Conservation (phyloP, 2,797 vertebrate genomes). For the Eulemur mongoz region DNA sequence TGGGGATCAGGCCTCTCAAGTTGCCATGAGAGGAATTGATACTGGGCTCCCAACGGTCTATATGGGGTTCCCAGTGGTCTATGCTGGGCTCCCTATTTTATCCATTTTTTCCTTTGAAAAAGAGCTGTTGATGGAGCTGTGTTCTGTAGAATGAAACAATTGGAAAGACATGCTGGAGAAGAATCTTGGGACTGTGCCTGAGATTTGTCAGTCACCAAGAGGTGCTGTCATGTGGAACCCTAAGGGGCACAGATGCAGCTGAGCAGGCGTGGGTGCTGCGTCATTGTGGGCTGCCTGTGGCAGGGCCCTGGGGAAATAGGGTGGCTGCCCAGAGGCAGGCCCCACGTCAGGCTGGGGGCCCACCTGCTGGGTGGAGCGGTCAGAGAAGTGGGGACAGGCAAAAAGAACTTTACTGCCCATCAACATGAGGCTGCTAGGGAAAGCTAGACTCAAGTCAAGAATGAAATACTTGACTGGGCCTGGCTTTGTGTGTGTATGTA, state of each 20-base stretch:
- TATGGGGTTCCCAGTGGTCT: neutral
- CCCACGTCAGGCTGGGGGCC: too few relatives aligned
- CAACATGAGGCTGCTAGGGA: neutral
- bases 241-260: neutral
- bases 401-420: neutral
- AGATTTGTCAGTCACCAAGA: neutral
- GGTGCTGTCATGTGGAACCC: neutral
- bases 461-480: neutral
- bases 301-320: neutral
- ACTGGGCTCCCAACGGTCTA: neutral
- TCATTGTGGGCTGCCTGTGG: neutral
- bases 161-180: neutral
- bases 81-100: neutral
- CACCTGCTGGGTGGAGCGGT: neutral
- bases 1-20: neutral
- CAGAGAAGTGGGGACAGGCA: neutral
- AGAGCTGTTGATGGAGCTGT: neutral
- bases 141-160: neutral
- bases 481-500: neutral
- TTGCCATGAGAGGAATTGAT: neutral
- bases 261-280: too few relatives aligned
- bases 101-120: neutral
- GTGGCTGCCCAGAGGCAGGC: neutral
- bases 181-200: neutral
- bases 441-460: neutral